phyloP scores from a whole-genome alignment of 1,140 invertebrate species.

The Drosophila tsacasi region DNA sequence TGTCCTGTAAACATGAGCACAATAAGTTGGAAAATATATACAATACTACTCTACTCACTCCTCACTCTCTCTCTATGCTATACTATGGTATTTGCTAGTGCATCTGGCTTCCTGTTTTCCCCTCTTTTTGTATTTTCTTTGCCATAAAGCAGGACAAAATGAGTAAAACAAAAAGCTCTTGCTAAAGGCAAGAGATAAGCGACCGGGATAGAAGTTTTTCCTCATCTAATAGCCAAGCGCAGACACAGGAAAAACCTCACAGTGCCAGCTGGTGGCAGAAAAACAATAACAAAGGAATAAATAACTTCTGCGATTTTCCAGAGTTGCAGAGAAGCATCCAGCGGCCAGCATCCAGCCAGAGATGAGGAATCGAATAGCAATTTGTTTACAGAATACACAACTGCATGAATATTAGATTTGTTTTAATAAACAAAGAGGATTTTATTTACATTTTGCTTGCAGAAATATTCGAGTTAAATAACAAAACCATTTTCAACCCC shows the following conservation, averaged over 20 bases:
- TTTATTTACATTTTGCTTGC: slow-evolving; percentile 8
- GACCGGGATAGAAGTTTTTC: slow-evolving; percentile 30
- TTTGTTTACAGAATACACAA: slow-evolving; percentile 24
- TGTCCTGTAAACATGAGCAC: slow-evolving; percentile 70
- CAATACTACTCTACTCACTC: slow-evolving; percentile 49
- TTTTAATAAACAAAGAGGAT: slow-evolving; percentile 1
- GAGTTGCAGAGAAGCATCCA: slow-evolving; percentile 15
- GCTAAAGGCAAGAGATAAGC: slow-evolving; percentile 21
- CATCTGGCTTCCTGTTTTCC: slow-evolving; percentile 15
- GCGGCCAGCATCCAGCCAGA: background rate
- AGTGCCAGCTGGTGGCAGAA: slow-evolving; percentile 42
- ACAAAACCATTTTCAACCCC: background rate
- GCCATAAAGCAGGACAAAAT: slow-evolving; percentile 37
- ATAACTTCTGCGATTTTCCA: slow-evolving; percentile 29
- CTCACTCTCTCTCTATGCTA: background rate
- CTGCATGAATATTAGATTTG: slow-evolving; percentile 19
- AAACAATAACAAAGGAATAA: slow-evolving; percentile 54
- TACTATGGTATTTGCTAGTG: slow-evolving; percentile 8
- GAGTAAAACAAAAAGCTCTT: slow-evolving; percentile 27
- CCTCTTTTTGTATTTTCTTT: slow-evolving; percentile 6
- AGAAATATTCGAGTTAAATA: background rate
- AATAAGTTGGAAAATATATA: slow-evolving; percentile 78
- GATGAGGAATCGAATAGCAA: slow-evolving; percentile 19
- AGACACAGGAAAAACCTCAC: slow-evolving; percentile 29
- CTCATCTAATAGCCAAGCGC: slow-evolving; percentile 35